These are phyloP conservation scores for Arbacia lixula DNA, from an alignment of 53 echinoderm and acorn worm species.

Conservation along the genomic window DNA sequence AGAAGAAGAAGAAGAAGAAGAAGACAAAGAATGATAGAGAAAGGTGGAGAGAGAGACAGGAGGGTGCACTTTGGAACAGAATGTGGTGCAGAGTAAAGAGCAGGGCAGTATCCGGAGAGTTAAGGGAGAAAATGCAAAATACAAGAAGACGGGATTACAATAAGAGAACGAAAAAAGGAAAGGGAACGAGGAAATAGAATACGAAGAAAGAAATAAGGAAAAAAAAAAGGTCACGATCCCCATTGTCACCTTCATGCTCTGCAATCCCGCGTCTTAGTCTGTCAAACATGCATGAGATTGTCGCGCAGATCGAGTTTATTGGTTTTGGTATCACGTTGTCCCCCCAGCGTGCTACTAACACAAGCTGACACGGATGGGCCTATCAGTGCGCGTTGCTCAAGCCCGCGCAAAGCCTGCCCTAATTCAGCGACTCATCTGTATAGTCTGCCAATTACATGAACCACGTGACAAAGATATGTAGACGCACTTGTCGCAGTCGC, in stretches of 20 bases:
- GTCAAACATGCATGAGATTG: not conserved
- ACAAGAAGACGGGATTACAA: not conserved
- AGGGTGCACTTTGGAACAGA: not conserved
- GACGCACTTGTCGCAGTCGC: conserved; percentile 14
- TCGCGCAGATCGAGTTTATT: not conserved
- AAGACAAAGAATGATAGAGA: not conserved
- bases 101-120: not conserved
- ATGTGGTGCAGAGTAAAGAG: not conserved
- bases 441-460: too few species aligned
- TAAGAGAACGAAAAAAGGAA: not conserved
- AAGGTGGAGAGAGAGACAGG: not conserved
- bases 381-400: not conserved
- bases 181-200: too few species aligned
- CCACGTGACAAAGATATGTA: not conserved
- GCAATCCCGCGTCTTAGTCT: not conserved
- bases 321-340: conserved; percentile 35
- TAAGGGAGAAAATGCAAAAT: not conserved
- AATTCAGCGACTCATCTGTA: not conserved
- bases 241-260: too few species aligned
- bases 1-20: not conserved
- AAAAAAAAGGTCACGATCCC: too few species aligned
- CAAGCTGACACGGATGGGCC: not conserved
- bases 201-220: not conserved
- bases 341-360: not conserved
- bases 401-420: not conserved